Evolutionary conservation across 2,888 invertebrate species (phyloP), one percentile per base, ranked within the genome.

Genomic region (Eumerus sabulonum): DNA sequence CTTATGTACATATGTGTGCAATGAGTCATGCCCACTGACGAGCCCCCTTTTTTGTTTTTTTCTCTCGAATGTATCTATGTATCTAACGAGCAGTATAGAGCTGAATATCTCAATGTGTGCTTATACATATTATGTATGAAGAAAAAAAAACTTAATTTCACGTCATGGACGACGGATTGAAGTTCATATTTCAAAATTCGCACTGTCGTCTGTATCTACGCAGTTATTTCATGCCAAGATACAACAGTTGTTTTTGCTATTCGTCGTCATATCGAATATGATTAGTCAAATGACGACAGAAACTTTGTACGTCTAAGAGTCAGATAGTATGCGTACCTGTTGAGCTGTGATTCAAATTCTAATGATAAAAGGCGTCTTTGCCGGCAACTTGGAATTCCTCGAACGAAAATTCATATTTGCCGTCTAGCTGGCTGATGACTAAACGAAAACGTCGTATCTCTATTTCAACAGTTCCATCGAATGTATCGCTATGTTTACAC

Each of bases 101-200:
- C n/a, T n/a, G n/a, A 27, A 27, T 27, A 27, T 7, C 7, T 4
- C 7, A 27, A 7, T 7, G 27, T 27, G 27, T 27, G 27, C 3
- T 27, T 27, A 7, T 27, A 7, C 7, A 7, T 27, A 27, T 4
- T 27, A 27, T 27, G 7, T n/a, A n/a, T 54, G 13, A 11, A 35
- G 17, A 35, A 14, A 17, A 48, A 27, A 51, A 9, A 36, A 18
- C 17, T 63, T 27, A 7, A 44, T 44, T 57, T 63, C 45, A 70
- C 76, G 76, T 76, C 76, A 76, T 35, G 27, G 14, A 50, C 12
- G 48, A 45, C 57, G 35, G 48, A 36, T 70, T 66, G 48, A 66
- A 71, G 76, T 76, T 71, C 76, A 76, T 56, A 71, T 76, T 76
- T 62, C 60, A 76, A 71, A 56, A 64, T 40, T 53, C 59, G 64